phyloP scores from a whole-genome alignment of 2,888 invertebrate genomes.

The Oscheius sp. region DNA sequence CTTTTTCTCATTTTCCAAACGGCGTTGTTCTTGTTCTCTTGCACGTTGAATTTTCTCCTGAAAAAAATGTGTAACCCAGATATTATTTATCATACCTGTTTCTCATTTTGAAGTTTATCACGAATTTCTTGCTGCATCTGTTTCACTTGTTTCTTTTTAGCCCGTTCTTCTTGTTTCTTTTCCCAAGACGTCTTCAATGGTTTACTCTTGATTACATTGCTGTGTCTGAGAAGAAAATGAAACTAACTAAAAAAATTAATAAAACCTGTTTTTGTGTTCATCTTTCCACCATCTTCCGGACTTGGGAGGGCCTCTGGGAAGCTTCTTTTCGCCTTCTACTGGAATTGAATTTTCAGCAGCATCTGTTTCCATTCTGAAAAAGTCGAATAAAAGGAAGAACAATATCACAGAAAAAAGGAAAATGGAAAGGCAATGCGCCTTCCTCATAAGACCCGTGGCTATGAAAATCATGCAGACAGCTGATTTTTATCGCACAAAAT shows the following conservation, averaged over 20 bases:
- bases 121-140: slow-evolving; percentile 47
- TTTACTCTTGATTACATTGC: slow-evolving; percentile 58
- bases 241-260: background rate
- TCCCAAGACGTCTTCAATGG: slow-evolving; percentile 58
- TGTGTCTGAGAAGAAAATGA: slow-evolving; percentile 43
- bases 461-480: background rate
- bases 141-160: slow-evolving; percentile 56
- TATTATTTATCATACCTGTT: slow-evolving; percentile 7
- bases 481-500: background rate
- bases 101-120: slow-evolving; percentile 35
- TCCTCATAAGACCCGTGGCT: background rate
- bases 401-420: background rate
- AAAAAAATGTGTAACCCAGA: background rate
- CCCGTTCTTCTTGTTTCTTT: slow-evolving; percentile 63
- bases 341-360: background rate
- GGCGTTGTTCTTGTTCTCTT: slow-evolving; percentile 66
- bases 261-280: slow-evolving; percentile 33
- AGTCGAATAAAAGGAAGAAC: background rate
- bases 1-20: slow-evolving; percentile 67
- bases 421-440: background rate
- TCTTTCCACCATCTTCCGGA: slow-evolving; percentile 43
- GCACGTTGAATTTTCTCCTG: slow-evolving; percentile 53
- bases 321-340: background rate
- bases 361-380: background rate
- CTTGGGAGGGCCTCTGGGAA: slow-evolving; percentile 17